phyloP scores from a whole-genome alignment of 1,140 invertebrate genomes.

The Drosophila ercepeae region DNA sequence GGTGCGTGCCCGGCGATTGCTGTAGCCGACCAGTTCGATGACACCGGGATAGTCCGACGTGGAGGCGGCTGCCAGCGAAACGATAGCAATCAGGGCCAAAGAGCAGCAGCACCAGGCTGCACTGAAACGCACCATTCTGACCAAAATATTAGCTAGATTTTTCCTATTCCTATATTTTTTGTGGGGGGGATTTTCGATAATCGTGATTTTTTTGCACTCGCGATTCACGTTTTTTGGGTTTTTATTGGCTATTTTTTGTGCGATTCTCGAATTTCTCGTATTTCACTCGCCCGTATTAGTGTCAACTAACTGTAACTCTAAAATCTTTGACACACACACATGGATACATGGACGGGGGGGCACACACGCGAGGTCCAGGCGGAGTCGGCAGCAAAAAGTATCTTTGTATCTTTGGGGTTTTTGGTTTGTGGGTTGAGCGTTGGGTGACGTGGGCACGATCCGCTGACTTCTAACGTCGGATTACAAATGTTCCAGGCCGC shows the following conservation, averaged over 20 bases:
- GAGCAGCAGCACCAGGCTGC: constrained; percentile 64
- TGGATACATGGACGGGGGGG: constrained; percentile 7
- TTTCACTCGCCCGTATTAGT: constrained; percentile 65
- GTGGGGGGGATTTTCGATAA: constrained; percentile 16
- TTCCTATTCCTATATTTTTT: constrained; percentile 5
- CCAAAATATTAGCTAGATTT: constrained; percentile 20
- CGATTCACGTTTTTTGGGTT: constrained; percentile 32
- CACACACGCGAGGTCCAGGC: constrained; percentile 42
- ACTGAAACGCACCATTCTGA: constrained; percentile 59
- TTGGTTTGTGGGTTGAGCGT: constrained; percentile 3
- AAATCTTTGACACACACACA: constrained; percentile 38
- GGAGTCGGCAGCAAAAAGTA: constrained; percentile 26
- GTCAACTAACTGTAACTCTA: constrained; percentile 81
- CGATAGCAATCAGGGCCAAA: constrained; percentile 49
- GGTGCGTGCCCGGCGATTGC: constrained; percentile 76
- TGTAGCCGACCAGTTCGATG: constrained; percentile 80
- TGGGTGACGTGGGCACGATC: constrained; percentile 45
- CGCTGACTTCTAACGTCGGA: constrained; percentile 78
- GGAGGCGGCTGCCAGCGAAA: constrained; percentile 10
- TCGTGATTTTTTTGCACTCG: constrained; percentile 41
- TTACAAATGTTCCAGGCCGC: constrained; percentile 81
- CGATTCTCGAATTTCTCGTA: constrained; percentile 37
- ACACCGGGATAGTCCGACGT: constrained; percentile 74
- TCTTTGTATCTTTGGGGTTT: constrained; percentile 12
- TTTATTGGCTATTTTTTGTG: constrained; percentile 2